Evolutionary conservation across 37 sponge, comb jelly and placozoan species (phyloP).

Genomic region (Hormiphora californensis): DNA sequence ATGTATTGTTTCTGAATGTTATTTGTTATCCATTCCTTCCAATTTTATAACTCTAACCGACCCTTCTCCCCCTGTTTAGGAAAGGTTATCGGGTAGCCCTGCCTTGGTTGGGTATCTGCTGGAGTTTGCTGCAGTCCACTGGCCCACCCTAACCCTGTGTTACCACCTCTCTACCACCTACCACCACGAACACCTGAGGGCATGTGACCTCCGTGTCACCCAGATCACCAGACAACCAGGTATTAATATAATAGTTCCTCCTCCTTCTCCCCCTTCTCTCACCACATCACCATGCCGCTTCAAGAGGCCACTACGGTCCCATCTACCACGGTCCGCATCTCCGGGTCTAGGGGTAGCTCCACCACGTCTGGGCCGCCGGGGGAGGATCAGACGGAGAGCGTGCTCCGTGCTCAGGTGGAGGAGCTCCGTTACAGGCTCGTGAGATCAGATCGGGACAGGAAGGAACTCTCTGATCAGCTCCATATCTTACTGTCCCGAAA

Average conservation of each 20-base stretch:
- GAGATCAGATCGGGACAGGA: too few species aligned
- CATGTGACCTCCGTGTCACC: not conserved
- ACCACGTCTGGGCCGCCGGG: too few species aligned
- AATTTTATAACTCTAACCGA: too few species aligned
- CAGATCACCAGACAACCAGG: too few species aligned
- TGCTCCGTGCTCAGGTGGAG: not conserved
- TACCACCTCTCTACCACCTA: slow-evolving; percentile 20
- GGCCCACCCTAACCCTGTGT: not conserved
- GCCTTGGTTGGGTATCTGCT: not conserved
- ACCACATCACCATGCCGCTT: too few species aligned
- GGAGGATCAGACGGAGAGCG: not conserved
- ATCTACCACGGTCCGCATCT: too few species aligned
- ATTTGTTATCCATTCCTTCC: too few species aligned
- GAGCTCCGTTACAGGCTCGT: not conserved
- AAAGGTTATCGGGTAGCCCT: not conserved
- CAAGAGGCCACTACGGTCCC: too few species aligned
- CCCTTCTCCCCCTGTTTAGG: slow-evolving; percentile 23
- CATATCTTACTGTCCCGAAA: not conserved
- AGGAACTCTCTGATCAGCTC: not conserved
- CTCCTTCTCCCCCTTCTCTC: too few species aligned
- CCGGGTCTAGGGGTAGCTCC: too few species aligned
- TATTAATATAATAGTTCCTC: too few species aligned
- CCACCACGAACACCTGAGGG: not conserved
- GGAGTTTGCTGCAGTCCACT: slow-evolving; percentile 12
- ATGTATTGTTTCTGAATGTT: too few species aligned